phyloP scores from a whole-genome alignment of 2,113 vertebrate species.

The Ictidomys tridecemlineatus region DNA sequence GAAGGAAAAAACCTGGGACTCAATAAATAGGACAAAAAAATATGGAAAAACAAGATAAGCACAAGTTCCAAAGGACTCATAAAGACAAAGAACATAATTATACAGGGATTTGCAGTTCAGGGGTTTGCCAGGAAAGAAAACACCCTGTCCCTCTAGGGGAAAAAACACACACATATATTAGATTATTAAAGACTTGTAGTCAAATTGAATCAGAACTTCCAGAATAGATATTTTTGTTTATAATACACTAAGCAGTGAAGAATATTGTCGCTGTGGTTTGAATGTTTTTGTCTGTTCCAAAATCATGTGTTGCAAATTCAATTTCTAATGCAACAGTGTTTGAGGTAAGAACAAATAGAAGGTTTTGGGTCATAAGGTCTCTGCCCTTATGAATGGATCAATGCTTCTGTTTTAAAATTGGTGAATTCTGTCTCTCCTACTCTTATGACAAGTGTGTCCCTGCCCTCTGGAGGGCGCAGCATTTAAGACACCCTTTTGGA shows the following conservation, averaged over 20 bases:
- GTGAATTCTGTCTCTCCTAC: neutral
- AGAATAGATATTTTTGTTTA: neutral
- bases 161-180: neutral
- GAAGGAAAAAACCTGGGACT: neutral
- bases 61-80: neutral
- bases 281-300: neutral
- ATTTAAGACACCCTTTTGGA: neutral
- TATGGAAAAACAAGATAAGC: neutral
- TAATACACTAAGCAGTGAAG: neutral
- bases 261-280: neutral
- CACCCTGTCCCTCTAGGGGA: fast-evolving
- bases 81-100: neutral
- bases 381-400: neutral
- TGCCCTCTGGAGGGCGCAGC: neutral
- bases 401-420: neutral
- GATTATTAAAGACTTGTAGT: neutral
- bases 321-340: neutral
- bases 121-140: neutral
- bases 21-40: neutral
- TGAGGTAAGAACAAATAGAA: neutral
- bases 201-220: conserved; percentile 44
- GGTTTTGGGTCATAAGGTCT: neutral
- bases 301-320: neutral
- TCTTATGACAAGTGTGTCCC: neutral
- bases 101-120: neutral